phyloP scores from a whole-genome alignment of 2,888 invertebrate species.

The Fragum whitleyi region DNA sequence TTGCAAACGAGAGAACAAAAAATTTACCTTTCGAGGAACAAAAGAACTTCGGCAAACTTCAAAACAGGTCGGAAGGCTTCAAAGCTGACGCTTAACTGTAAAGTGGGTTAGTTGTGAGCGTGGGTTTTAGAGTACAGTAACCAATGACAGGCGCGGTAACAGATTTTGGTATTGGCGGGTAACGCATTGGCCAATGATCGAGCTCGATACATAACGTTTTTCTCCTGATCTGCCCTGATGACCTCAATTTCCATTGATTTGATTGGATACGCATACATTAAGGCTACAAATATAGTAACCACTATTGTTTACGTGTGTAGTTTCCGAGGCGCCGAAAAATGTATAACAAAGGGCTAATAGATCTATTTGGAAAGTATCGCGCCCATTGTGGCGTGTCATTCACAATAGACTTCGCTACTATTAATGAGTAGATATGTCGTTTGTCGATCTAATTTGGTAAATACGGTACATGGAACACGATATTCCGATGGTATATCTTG shows the following conservation, averaged over 20 bases:
- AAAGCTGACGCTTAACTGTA: conserved; percentile 6
- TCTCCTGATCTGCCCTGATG: conserved; percentile 1
- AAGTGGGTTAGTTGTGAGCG: conserved; percentile 28
- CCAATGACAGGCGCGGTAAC: conserved; percentile 2
- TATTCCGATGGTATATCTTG: too few relatives aligned
- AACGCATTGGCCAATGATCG: neutral
- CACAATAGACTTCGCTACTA: too few relatives aligned
- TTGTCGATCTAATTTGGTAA: too few relatives aligned
- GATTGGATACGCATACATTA: conserved; percentile 23
- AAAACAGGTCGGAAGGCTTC: conserved; percentile 3
- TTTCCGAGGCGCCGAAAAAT: conserved; percentile 8
- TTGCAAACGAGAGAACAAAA: neutral
- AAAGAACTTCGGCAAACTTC: conserved; percentile 23
- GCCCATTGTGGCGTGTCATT: too few relatives aligned
- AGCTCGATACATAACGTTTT: conserved; percentile 1
- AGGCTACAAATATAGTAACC: conserved; percentile 26
- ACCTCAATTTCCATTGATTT: neutral
- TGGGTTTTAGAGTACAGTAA: conserved; percentile 6
- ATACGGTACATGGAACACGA: too few relatives aligned
- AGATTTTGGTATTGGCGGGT: neutral
- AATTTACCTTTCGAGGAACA: conserved; percentile 9
- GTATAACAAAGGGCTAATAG: too few relatives aligned
- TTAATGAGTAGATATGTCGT: too few relatives aligned
- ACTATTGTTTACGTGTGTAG: conserved; percentile 23
- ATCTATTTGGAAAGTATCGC: too few relatives aligned